These are phyloP conservation scores for Periparus ater DNA, from an alignment of 2,797 vertebrate species.

Conservation along the genomic window DNA sequence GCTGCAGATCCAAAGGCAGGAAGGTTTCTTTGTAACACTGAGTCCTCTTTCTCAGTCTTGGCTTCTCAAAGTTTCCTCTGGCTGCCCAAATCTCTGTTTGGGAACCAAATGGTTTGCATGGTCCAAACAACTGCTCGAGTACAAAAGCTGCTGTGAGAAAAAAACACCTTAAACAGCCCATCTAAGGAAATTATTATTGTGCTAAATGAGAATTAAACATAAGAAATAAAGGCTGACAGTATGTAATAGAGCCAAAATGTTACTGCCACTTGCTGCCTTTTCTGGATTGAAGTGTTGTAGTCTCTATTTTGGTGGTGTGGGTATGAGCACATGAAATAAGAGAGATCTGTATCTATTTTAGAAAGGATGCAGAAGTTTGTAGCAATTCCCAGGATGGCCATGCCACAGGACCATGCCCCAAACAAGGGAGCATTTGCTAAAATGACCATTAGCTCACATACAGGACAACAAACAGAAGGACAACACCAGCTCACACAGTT, in stretches of 20 bases:
- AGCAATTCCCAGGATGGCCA: not conserved
- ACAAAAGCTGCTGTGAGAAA: not conserved
- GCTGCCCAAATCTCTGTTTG: not conserved
- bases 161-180: not conserved
- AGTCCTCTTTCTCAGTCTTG: not conserved
- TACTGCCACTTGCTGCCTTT: not conserved
- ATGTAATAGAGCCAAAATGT: not conserved
- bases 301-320: not conserved
- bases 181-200: not conserved
- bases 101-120: not conserved
- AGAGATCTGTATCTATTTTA: not conserved
- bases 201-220: not conserved
- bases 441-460: not conserved
- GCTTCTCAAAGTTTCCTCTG: not conserved
- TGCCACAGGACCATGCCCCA: not conserved
- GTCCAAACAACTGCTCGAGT: not conserved
- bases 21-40: not conserved
- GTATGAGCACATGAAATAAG: not conserved
- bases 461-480: not conserved
- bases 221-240: not conserved
- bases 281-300: not conserved
- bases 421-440: not conserved
- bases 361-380: not conserved
- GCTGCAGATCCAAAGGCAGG: not conserved
- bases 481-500: not conserved